These are phyloP conservation scores for Lepidurus couesii DNA, from an alignment of 1,140 invertebrate species.

Conservation along the genomic window DNA sequence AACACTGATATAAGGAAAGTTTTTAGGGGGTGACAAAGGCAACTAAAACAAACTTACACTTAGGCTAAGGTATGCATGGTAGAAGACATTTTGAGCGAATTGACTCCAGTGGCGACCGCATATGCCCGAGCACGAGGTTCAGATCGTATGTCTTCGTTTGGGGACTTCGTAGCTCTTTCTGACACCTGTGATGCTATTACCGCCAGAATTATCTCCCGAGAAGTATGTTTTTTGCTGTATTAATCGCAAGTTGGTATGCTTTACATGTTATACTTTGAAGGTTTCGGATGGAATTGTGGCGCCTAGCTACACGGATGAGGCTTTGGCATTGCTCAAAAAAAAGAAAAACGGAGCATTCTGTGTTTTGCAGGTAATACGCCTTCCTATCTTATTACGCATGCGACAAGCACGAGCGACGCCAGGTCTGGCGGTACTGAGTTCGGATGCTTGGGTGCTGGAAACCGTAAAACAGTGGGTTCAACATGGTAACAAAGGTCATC, in stretches of 20 bases:
- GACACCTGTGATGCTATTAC: constrained; percentile 84
- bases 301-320: constrained; percentile 77
- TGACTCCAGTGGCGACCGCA: constrained; percentile 84
- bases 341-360: constrained; percentile 95
- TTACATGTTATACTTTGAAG: constrained; percentile 40
- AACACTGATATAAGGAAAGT: not conserved
- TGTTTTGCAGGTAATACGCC: constrained; percentile 60
- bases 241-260: constrained; percentile 33
- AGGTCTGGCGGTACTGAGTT: not conserved
- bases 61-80: not conserved
- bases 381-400: constrained; percentile 26
- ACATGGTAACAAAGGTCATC: constrained; percentile 23
- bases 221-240: constrained; percentile 47
- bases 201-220: constrained; percentile 63
- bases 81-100: constrained; percentile 63
- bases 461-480: constrained; percentile 18
- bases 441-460: not conserved
- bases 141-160: constrained; percentile 98
- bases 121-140: constrained; percentile 94
- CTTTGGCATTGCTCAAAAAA: constrained; percentile 81
- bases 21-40: not conserved
- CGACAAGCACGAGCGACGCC: constrained; percentile 19
- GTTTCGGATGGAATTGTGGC: constrained; percentile 97
- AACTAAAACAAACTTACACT: not conserved
- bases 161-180: constrained; percentile 93